phyloP scores from a whole-genome alignment of 2,888 invertebrate species.

The Eristalis pertinax region DNA sequence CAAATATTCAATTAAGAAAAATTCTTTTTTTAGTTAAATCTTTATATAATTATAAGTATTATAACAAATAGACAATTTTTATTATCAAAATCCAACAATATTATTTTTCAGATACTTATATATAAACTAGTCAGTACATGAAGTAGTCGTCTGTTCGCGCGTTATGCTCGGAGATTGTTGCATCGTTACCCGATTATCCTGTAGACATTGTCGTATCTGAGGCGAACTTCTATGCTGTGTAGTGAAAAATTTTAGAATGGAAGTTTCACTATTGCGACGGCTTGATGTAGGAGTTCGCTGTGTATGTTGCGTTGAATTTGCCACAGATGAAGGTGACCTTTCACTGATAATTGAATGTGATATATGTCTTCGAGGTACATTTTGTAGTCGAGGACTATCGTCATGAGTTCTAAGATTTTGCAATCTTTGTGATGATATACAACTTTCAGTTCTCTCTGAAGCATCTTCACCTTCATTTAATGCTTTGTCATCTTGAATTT shows the following conservation, averaged over 20 bases:
- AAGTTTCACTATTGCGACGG: slow-evolving; percentile 80
- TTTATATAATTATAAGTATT: slow-evolving; percentile 40
- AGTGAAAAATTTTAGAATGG: slow-evolving; percentile 80
- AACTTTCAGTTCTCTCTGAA: slow-evolving; percentile 9
- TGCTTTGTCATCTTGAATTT: slow-evolving; percentile 75
- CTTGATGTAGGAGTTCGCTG: slow-evolving; percentile 79
- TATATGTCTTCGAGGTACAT: slow-evolving; percentile 76
- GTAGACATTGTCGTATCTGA: slow-evolving; percentile 66
- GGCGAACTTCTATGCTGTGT: slow-evolving; percentile 74
- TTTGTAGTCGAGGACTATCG: slow-evolving; percentile 75
- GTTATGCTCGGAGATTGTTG: slow-evolving; percentile 22
- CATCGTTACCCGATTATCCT: slow-evolving; percentile 2
- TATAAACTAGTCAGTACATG: slow-evolving; percentile 71
- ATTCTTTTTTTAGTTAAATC: slow-evolving; percentile 7
- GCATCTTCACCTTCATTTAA: slow-evolving; percentile 19
- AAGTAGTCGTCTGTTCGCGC: slow-evolving; percentile 48
- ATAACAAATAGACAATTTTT: slow-evolving; percentile 31
- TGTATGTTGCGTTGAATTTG: slow-evolving; percentile 70
- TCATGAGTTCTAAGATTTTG: slow-evolving; percentile 77
- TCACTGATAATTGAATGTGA: slow-evolving; percentile 75
- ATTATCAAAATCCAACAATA: slow-evolving; percentile 8
- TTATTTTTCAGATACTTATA: slow-evolving; percentile 16
- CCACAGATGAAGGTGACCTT: slow-evolving; percentile 72
- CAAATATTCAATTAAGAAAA: neutral
- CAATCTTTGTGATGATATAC: slow-evolving; percentile 77